Evolutionary conservation across 2,113 vertebrate genomes (phyloP).

Genomic region (Thunnus thynnus): DNA sequence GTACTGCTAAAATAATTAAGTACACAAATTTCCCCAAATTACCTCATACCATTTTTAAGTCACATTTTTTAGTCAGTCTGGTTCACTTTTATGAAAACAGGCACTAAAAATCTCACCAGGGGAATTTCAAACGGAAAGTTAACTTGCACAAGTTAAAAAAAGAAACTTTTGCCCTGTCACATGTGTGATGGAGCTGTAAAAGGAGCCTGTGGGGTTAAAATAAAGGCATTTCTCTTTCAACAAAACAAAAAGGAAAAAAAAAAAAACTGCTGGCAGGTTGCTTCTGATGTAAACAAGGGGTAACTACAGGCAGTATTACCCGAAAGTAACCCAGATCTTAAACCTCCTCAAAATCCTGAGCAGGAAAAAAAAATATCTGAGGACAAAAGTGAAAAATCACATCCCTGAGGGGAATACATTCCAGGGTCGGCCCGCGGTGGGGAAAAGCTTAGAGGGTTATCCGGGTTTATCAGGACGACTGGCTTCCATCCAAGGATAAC

Average conservation of each 20-base stretch:
- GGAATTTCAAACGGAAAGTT: no score
- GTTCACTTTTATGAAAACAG: neutral
- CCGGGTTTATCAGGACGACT: conserved; percentile 56
- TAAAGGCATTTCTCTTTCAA: neutral
- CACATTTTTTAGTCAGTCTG: no score
- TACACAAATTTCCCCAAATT: no score
- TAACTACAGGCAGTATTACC: neutral
- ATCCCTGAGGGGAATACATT: conserved; percentile 44
- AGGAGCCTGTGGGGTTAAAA: neutral
- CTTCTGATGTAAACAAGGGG: conserved; percentile 21
- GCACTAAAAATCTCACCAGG: neutral
- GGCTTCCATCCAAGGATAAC: conserved; percentile 50
- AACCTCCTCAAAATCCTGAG: conserved; percentile 21
- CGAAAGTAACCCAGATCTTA: conserved; percentile 17
- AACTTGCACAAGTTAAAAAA: neutral
- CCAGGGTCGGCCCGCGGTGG: conserved; percentile 23
- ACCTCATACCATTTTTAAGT: no score
- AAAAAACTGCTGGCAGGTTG: neutral
- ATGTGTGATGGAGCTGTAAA: neutral
- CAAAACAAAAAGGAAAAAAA: neutral
- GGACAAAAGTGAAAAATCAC: conserved; percentile 61
- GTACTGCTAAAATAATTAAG: no score
- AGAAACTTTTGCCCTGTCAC: neutral
- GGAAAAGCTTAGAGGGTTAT: conserved; percentile 63
- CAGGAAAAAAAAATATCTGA: conserved; percentile 12